phyloP scores from a whole-genome alignment of 2,113 vertebrate species.

The Caretta caretta region DNA sequence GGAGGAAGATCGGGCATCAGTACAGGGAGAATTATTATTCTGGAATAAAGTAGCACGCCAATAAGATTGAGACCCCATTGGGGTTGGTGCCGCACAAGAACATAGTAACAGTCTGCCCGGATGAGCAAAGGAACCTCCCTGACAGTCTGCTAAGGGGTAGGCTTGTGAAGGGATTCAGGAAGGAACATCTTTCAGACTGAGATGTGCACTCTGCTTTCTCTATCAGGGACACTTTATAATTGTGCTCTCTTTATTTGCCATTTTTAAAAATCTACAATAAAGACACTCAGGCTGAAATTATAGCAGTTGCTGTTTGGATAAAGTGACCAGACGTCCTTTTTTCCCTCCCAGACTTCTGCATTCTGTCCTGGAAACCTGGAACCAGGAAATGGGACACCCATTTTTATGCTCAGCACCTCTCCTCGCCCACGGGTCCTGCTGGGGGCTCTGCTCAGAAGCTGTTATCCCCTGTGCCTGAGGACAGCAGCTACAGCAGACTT shows the following conservation, averaged over 20 bases:
- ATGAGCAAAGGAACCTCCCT: not conserved
- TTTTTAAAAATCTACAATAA: not conserved
- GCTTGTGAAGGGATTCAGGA: not conserved
- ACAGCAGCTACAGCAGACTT: not conserved
- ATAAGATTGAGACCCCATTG: not conserved
- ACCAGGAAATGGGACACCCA: not conserved
- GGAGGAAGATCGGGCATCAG: not conserved
- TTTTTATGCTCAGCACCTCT: not conserved
- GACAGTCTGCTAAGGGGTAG: not conserved
- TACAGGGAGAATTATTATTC: not conserved
- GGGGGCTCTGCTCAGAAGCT: not conserved
- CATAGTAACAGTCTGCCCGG: not conserved
- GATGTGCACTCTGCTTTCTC: not conserved
- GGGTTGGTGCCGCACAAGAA: rapidly evolving
- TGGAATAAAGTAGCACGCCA: not conserved
- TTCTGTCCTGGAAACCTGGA: not conserved
- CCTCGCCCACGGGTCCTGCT: not conserved
- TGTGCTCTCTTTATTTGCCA: not conserved
- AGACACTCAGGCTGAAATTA: not conserved
- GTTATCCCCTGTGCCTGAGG: not conserved
- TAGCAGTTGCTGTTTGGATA: not conserved
- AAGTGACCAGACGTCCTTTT: not conserved
- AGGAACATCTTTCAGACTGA: not conserved
- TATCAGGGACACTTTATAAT: not conserved
- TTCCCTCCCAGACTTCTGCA: not conserved